Evolutionary conservation across 2,113 vertebrate genomes (phyloP).

Genomic region (Baryphthengus martii): DNA sequence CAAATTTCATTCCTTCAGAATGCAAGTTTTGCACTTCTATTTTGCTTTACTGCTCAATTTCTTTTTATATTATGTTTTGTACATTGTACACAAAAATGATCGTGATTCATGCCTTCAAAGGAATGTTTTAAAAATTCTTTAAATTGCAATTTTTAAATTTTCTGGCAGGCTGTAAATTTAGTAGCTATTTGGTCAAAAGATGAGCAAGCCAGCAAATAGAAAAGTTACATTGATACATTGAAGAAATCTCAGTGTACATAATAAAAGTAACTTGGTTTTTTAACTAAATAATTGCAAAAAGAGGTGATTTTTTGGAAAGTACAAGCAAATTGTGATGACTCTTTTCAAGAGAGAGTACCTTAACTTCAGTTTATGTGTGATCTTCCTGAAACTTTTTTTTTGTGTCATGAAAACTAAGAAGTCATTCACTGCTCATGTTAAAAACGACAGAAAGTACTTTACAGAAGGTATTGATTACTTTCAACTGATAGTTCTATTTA

Average conservation of each 20-base stretch:
- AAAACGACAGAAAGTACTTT: not conserved
- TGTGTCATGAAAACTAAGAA: not conserved
- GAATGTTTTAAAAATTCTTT: not conserved
- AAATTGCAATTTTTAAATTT: not conserved
- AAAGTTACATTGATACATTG: not conserved
- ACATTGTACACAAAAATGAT: not conserved
- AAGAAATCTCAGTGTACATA: not conserved
- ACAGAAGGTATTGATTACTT: not conserved
- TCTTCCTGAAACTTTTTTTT: not conserved
- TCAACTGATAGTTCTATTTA: not conserved
- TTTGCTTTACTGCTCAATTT: not conserved
- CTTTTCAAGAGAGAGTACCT: not conserved
- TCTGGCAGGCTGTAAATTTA: not conserved
- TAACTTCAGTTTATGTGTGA: not conserved
- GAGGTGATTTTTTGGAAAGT: not conserved
- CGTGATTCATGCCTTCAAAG: rapidly evolving
- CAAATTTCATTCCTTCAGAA: not conserved
- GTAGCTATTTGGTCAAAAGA: not conserved
- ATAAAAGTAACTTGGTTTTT: not conserved
- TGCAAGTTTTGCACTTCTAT: not conserved
- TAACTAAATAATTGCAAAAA: not conserved
- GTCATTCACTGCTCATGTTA: not conserved
- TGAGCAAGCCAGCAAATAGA: not conserved
- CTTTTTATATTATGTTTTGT: not conserved
- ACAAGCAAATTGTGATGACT: not conserved